These are phyloP conservation scores for Anoplolepis gracilipes DNA, from an alignment of 1,140 invertebrate genomes.

Conservation along the genomic window DNA sequence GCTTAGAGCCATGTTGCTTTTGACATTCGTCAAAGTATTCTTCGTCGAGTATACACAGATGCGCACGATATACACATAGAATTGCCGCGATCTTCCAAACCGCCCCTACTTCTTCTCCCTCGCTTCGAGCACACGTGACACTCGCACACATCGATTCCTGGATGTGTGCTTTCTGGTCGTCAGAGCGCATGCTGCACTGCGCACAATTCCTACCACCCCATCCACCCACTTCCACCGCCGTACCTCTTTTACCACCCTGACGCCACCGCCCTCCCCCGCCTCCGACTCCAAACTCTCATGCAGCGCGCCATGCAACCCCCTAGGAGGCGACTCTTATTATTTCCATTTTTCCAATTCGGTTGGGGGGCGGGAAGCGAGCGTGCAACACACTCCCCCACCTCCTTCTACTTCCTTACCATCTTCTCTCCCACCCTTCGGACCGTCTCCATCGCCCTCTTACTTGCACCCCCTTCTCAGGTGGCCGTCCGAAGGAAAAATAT, in stretches of 20 bases:
- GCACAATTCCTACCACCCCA: conserved; percentile 74
- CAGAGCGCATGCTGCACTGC: conserved; percentile 83
- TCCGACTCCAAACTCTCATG: conserved; percentile 59
- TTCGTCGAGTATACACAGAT: conserved; percentile 43
- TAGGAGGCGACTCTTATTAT: conserved; percentile 82
- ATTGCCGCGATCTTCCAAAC: conserved; percentile 66
- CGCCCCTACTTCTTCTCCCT: conserved; percentile 52
- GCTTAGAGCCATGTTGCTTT: conserved; percentile 75
- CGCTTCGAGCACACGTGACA: conserved; percentile 62
- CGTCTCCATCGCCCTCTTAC: conserved; percentile 43
- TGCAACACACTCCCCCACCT: conserved; percentile 67
- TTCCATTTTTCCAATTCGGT: conserved; percentile 85
- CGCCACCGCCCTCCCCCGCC: conserved; percentile 54
- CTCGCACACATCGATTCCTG: conserved; percentile 60
- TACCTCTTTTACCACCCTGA: conserved; percentile 53
- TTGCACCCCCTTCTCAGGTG: conserved; percentile 58
- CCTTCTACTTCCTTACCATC: conserved; percentile 43
- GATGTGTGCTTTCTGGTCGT: conserved; percentile 65
- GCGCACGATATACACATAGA: conserved; percentile 4
- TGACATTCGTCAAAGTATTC: conserved; percentile 70
- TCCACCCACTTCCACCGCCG: conserved; percentile 53
- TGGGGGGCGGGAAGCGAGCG: conserved; percentile 73
- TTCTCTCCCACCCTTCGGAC: conserved; percentile 52
- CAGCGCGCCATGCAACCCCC: conserved; percentile 77
- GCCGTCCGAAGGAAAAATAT: conserved; percentile 78